Conservation (phyloP, 1,140 invertebrate species). For the Lucilia sericata region DNA sequence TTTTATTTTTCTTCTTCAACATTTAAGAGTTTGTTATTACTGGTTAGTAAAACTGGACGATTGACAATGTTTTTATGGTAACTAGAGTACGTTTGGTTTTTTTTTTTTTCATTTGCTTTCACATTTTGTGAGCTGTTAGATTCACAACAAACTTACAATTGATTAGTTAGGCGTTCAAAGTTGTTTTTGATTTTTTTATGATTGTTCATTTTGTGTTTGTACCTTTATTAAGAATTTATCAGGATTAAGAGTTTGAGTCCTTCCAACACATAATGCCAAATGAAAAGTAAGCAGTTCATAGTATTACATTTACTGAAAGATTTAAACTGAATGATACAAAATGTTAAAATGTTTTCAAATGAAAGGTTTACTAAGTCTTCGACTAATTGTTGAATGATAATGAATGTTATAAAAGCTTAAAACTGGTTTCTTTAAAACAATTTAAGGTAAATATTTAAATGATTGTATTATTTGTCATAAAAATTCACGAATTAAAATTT, state of each 20-base stretch:
- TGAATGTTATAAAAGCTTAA: too few species aligned
- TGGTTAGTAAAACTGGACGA: not conserved
- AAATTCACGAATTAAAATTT: too few species aligned
- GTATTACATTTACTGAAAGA: not conserved
- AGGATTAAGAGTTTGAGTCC: not conserved
- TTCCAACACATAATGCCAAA: not conserved
- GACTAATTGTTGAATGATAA: too few species aligned
- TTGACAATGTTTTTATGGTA: not conserved
- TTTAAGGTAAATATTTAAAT: too few species aligned
- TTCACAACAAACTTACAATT: not conserved
- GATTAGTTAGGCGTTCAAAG: not conserved
- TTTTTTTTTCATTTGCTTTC: too few species aligned
- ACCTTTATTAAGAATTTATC: not conserved
- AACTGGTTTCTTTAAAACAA: too few species aligned
- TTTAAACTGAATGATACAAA: not conserved
- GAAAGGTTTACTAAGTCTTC: too few species aligned
- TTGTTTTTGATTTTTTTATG: slow-evolving; percentile 17
- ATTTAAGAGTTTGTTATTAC: not conserved
- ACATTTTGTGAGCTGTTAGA: not conserved
- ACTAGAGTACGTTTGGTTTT: not conserved
- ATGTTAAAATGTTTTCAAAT: too few species aligned
- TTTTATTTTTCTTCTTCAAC: not conserved
- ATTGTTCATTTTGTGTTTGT: not conserved
- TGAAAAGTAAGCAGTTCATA: not conserved
- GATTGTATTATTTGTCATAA: too few species aligned